Evolutionary conservation across 2,888 invertebrate species (phyloP).

Genomic region (Tetrapedia diversipes): DNA sequence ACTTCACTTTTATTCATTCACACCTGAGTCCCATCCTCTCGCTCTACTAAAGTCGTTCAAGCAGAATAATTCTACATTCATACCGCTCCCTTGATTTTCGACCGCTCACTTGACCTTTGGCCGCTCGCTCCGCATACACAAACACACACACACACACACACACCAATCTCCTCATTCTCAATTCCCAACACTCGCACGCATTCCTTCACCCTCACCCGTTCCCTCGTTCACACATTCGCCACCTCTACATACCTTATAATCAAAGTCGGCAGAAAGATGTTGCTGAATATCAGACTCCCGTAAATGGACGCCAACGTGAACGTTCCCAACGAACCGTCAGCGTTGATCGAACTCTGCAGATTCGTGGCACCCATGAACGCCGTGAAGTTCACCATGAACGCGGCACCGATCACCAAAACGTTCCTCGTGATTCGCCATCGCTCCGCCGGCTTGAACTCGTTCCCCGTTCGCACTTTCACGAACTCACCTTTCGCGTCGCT

Average conservation of each 20-base stretch:
- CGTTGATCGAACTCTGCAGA: constrained; percentile 93
- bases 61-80: too few relatives aligned
- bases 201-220: too few relatives aligned
- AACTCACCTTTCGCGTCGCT: constrained; percentile 63
- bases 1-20: too few relatives aligned
- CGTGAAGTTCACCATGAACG: constrained; percentile 96
- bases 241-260: constrained; percentile 90
- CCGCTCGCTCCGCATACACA: too few relatives aligned
- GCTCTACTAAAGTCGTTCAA: too few relatives aligned
- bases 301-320: constrained; percentile 94
- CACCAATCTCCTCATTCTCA: too few relatives aligned
- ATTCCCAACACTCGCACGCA: too few relatives aligned
- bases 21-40: too few relatives aligned
- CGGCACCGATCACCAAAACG: constrained; percentile 92
- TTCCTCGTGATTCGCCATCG: constrained; percentile 92
- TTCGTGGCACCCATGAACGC: constrained; percentile 94
- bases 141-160: too few relatives aligned
- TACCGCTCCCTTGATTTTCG: too few relatives aligned
- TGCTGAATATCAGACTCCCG: constrained; percentile 93
- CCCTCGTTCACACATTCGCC: too few relatives aligned
- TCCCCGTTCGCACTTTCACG: constrained; percentile 64
- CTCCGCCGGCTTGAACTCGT: constrained; percentile 84
- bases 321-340: constrained; percentile 91
- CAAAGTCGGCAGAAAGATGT: constrained; percentile 93
- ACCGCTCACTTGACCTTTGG: too few relatives aligned